phyloP scores from a whole-genome alignment of 1,140 invertebrate species.

The Diachasmimorpha longicaudata region DNA sequence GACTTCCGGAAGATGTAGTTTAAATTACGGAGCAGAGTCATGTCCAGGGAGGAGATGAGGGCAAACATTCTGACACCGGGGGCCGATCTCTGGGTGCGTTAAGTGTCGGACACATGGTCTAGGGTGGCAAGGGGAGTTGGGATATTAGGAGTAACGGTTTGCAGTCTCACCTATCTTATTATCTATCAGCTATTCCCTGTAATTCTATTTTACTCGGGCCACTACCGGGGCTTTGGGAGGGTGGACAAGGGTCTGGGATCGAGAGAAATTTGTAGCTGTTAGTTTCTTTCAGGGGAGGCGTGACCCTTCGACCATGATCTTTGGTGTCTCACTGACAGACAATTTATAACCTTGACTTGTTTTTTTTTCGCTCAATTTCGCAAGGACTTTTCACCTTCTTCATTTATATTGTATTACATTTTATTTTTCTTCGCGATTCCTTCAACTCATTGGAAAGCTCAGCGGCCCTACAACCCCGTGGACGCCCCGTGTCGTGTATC shows the following conservation, averaged over 20 bases:
- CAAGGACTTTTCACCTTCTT: too few relatives aligned
- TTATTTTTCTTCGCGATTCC: too few relatives aligned
- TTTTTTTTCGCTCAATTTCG: too few relatives aligned
- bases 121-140: background rate
- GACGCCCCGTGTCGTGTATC: too few relatives aligned
- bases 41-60: background rate
- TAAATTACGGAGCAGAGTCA: background rate
- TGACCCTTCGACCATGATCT: too few relatives aligned
- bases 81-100: background rate
- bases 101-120: background rate
- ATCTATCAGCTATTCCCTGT: conserved; percentile 39
- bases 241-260: background rate
- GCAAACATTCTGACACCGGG: background rate
- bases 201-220: conserved; percentile 36
- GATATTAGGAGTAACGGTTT: conserved; percentile 46
- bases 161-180: conserved; percentile 40
- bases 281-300: too few relatives aligned
- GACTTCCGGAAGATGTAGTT: background rate
- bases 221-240: background rate
- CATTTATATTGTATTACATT: too few relatives aligned
- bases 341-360: too few relatives aligned
- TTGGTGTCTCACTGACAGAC: too few relatives aligned
- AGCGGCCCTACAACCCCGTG: too few relatives aligned
- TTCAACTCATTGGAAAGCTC: too few relatives aligned
- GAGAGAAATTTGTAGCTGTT: background rate